A percentile compares a stretch with the other conserved stretches of the same genome.
These are phyloP conservation scores for Coilia nasus DNA, from an alignment of 2,797 vertebrate species.

Conservation along the genomic window DNA sequence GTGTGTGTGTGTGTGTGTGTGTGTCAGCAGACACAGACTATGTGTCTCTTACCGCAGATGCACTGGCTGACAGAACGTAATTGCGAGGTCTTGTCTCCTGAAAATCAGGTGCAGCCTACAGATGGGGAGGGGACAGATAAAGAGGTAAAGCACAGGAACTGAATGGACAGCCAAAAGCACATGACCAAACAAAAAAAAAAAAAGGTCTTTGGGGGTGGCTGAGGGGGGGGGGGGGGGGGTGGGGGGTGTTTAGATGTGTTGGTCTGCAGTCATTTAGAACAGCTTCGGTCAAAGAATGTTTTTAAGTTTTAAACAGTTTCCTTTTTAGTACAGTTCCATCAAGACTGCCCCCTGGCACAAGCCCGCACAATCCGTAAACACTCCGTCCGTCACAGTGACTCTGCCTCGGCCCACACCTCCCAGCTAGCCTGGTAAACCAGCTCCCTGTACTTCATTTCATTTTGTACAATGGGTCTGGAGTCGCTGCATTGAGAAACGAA, in stretches of 20 bases:
- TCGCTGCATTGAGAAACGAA: too few relatives aligned
- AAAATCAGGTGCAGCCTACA: constrained; percentile 89
- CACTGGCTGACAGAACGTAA: constrained; percentile 91
- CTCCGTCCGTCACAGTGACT: too few relatives aligned
- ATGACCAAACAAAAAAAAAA: constrained; percentile 40
- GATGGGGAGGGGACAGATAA: constrained; percentile 64
- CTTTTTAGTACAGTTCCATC: too few relatives aligned
- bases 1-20: neutral
- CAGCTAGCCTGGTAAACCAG: too few relatives aligned
- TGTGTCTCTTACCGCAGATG: constrained; percentile 84
- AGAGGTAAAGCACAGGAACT: constrained; percentile 49
- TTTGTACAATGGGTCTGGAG: too few relatives aligned
- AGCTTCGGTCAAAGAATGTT: neutral
- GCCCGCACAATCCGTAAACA: too few relatives aligned
- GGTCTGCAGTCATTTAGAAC: neutral
- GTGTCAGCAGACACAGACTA: neutral
- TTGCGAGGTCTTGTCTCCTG: constrained; percentile 92
- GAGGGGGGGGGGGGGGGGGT: neutral
- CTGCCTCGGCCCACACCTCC: too few relatives aligned
- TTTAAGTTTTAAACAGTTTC: too few relatives aligned
- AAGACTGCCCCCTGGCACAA: too few relatives aligned
- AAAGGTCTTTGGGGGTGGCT: neutral
- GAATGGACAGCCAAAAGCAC: constrained; percentile 4
- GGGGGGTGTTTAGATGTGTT: neutral
- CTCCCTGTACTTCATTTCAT: too few relatives aligned